Conservation (phyloP, 2,888 invertebrate genomes). For the Schrankia costaestrigalis region DNA sequence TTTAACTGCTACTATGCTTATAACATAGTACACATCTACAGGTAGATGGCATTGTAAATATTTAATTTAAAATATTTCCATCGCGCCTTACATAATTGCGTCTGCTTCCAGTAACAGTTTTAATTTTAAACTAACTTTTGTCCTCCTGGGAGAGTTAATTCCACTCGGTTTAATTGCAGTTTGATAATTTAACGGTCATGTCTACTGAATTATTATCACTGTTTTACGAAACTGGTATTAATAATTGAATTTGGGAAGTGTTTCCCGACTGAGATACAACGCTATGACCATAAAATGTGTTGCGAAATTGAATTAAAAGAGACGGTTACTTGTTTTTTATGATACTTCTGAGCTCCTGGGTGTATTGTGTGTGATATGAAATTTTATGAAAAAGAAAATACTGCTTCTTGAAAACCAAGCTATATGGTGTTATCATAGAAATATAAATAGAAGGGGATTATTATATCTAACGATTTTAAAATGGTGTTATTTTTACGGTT, state of each 20-base stretch:
- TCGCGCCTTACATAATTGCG: conserved; percentile 6
- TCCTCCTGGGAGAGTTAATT: conserved; percentile 18
- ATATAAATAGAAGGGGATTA: background rate
- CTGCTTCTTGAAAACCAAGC: too few relatives aligned
- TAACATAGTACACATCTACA: background rate
- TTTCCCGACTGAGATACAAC: too few relatives aligned
- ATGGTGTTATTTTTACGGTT: background rate
- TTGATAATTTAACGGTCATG: conserved; percentile 22
- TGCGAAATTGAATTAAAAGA: too few relatives aligned
- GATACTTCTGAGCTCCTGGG: too few relatives aligned
- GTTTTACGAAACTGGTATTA: conserved; percentile 15
- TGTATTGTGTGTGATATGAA: too few relatives aligned
- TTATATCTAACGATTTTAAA: background rate
- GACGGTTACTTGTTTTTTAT: too few relatives aligned
- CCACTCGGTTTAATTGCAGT: conserved; percentile 16
- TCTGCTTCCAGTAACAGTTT: conserved; percentile 5
- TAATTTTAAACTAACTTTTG: conserved; percentile 11
- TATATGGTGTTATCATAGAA: too few relatives aligned
- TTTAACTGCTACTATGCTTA: conserved; percentile 1
- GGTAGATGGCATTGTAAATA: conserved; percentile 9
- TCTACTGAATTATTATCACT: conserved; percentile 11
- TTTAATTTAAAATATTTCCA: conserved; percentile 28
- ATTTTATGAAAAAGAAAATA: too few relatives aligned
- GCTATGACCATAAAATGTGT: too few relatives aligned
- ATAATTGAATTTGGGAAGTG: conserved; percentile 23